Evolutionary conservation across 2,797 vertebrate genomes (phyloP).

Genomic region (Spea hammondii): DNA sequence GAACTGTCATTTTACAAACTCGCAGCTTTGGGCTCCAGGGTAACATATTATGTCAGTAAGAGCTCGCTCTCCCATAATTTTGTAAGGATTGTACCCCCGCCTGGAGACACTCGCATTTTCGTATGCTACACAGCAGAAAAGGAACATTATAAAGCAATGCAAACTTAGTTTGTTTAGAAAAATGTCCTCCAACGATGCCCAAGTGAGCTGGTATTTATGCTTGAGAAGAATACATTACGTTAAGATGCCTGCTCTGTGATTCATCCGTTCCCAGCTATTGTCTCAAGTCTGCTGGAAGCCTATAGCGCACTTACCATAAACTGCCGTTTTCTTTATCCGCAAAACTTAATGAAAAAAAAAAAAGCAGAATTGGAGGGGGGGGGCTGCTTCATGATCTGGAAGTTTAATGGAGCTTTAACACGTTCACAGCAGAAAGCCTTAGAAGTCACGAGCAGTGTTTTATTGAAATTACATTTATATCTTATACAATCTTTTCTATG

Average conservation of each 20-base stretch:
- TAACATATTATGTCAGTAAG: background rate
- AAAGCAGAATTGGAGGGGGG: background rate
- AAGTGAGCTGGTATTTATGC: constrained; percentile 46
- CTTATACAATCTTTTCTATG: too few relatives aligned
- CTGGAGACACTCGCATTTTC: constrained; percentile 16
- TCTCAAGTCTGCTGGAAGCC: constrained; percentile 28
- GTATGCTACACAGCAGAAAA: constrained; percentile 13
- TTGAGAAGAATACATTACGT: constrained; percentile 45
- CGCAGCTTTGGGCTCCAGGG: background rate
- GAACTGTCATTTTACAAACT: background rate
- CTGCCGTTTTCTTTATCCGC: background rate
- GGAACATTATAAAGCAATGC: constrained; percentile 5
- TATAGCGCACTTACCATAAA: background rate
- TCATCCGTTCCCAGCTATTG: constrained; percentile 44
- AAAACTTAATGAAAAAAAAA: constrained; percentile 13
- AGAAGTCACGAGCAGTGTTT: too few relatives aligned
- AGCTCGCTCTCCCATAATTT: background rate
- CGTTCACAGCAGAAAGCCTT: too few relatives aligned
- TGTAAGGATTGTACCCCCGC: background rate
- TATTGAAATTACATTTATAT: too few relatives aligned
- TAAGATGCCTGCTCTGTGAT: constrained; percentile 40
- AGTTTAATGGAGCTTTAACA: background rate
- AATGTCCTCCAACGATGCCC: constrained; percentile 46
- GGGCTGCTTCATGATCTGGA: background rate
- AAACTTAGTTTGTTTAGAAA: constrained; percentile 33